Percentiles rank a stretch among this genome's conserved stretches.
phyloP scores from a whole-genome alignment of 1,140 invertebrate species.

The Drosophila pallidifrons region DNA sequence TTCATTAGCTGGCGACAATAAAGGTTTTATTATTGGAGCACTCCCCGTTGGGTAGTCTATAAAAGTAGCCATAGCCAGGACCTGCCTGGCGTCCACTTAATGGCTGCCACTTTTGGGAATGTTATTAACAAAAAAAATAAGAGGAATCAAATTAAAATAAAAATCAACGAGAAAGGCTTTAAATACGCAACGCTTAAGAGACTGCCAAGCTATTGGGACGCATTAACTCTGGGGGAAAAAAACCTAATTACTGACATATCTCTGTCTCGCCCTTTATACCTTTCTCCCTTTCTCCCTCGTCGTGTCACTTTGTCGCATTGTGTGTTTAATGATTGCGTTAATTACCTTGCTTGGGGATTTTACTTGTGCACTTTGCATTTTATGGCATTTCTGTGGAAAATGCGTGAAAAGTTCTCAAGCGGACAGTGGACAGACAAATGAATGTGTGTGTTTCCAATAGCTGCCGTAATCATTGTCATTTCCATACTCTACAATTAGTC shows the following conservation, averaged over 20 bases:
- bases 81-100: constrained; percentile 66
- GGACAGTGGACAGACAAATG: constrained; percentile 51
- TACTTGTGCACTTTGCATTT: constrained; percentile 65
- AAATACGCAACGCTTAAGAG: constrained; percentile 61
- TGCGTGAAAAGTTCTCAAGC: constrained; percentile 73
- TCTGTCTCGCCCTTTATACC: constrained; percentile 16
- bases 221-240: constrained; percentile 51
- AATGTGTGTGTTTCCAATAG: constrained; percentile 41
- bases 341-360: constrained; percentile 70
- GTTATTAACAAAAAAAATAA: constrained; percentile 22
- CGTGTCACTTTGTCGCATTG: constrained; percentile 1
- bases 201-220: constrained; percentile 66
- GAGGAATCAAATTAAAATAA: constrained; percentile 70
- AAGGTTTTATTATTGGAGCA: constrained; percentile 62
- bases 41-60: constrained; percentile 48
- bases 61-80: constrained; percentile 67
- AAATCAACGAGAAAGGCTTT: constrained; percentile 72
- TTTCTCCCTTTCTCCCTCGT: constrained; percentile 15
- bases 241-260: constrained; percentile 63
- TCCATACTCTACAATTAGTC: constrained; percentile 20
- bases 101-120: constrained; percentile 54
- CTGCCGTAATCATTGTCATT: constrained; percentile 41
- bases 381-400: constrained; percentile 69
- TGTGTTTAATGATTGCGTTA: constrained; percentile 67
- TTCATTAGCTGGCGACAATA: constrained; percentile 71